A percentile compares a stretch with the other conserved stretches of the same genome.
These are phyloP conservation scores for Amphibalanus amphitrite DNA, from an alignment of 1,140 invertebrate genomes.

Conservation along the genomic window DNA sequence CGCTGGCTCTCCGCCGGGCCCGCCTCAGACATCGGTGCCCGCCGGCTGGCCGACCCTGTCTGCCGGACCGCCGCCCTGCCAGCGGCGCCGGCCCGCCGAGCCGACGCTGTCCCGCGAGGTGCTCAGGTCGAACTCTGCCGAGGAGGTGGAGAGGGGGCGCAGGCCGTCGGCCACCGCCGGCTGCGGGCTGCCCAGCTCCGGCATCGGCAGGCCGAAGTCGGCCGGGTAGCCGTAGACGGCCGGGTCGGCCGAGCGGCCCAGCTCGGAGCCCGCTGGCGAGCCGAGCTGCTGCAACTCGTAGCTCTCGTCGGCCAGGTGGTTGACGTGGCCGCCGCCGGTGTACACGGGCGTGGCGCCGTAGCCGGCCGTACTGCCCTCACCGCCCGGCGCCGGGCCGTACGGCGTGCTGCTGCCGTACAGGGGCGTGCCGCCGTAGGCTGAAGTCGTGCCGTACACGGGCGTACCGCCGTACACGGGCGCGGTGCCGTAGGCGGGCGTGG, in stretches of 20 bases:
- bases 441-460: background rate
- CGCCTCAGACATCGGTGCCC: background rate
- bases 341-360: background rate
- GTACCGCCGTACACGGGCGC: background rate
- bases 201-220: constrained; percentile 57
- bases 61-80: background rate
- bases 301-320: constrained; percentile 35
- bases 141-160: background rate
- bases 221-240: constrained; percentile 38
- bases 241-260: constrained; percentile 20
- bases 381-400: background rate
- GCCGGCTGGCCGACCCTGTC: background rate
- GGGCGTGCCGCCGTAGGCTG: background rate
- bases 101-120: background rate
- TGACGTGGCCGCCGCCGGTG: constrained; percentile 37
- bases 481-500: background rate
- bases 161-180: background rate
- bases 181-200: constrained; percentile 18
- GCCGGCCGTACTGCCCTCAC: background rate
- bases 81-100: background rate
- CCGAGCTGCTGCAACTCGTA: constrained; percentile 65
- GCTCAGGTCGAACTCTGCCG: background rate
- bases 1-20: too few relatives aligned
- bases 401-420: too few relatives aligned
- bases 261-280: constrained; percentile 40